These are phyloP conservation scores for Seira musarum DNA, from an alignment of 2,888 invertebrate genomes.

Conservation along the genomic window DNA sequence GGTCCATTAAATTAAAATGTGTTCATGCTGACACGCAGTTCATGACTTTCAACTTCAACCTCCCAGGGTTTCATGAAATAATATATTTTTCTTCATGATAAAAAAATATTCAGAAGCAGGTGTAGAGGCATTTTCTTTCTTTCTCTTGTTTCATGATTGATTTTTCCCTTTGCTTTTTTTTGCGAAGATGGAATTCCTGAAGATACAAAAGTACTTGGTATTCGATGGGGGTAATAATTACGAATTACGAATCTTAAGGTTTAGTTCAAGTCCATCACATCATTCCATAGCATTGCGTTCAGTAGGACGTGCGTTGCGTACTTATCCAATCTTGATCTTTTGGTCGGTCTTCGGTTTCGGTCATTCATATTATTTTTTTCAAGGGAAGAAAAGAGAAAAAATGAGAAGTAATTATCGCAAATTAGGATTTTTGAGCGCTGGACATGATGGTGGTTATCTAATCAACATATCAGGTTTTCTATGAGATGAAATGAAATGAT, in stretches of 20 bases:
- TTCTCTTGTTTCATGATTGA: too few relatives aligned
- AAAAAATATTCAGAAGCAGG: neutral
- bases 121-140: too few relatives aligned
- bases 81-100: neutral
- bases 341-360: neutral
- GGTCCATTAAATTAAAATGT: too few relatives aligned
- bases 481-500: neutral
- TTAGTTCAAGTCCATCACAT: too few relatives aligned
- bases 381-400: neutral
- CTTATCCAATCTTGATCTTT: too few relatives aligned
- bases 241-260: neutral
- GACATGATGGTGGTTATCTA: conserved; percentile 3
- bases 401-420: conserved; percentile 25
- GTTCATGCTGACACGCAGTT: conserved; percentile 1
- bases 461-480: conserved; percentile 29
- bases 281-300: too few relatives aligned
- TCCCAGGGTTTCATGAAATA: conserved; percentile 31
- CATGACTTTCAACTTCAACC: conserved; percentile 14
- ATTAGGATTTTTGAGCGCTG: conserved; percentile 27
- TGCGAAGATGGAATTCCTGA: neutral
- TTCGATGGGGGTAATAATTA: neutral
- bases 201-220: too few relatives aligned
- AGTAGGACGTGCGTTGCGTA: neutral
- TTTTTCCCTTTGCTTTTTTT: neutral
- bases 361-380: neutral